Evolutionary conservation across 2,888 invertebrate genomes (phyloP), one percentile per base, ranked within the genome.

Genomic region (Psylliodes chrysocephalus): DNA sequence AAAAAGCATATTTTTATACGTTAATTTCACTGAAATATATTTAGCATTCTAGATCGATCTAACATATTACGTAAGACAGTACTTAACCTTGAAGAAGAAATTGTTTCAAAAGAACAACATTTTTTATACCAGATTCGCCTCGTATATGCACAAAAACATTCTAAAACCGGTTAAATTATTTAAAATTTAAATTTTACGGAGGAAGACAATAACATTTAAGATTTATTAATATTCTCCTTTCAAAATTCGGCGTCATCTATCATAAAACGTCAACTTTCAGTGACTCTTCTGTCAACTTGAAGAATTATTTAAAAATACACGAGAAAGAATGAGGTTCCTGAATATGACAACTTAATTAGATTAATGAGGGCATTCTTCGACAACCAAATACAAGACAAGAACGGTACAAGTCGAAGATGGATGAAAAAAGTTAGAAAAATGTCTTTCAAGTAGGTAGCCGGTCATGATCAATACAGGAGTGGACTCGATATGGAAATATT

Each of bases 281-380:
- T 33, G 33, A 33, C 33, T 33, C 33, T 33, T 33, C 33, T 33
- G 33, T 33, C 33, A 33, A 33, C 33, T 33, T 33, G 33, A 33
- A 33, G 33, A 33, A 33, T 33, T 33, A 33, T 33, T 33, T 33
- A 33, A 33, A n/a, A 33, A 33, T 33, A 33, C 33, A 33, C n/a
- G 33, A 10, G 33, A 33, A 22, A 33, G 33, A 33, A 33, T 33
- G 33, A 33, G 33, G 33, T 33, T 33, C 52, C 15, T 44, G 17
- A 55, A 44, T 17, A 44, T 10, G 17, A 55, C 15, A 42, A 17
- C 54, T 54, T 44, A 44, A 55, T 55, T 44, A 55, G 15, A 28
- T 5, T 14, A 55, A 55, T 12, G 51, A n/a, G 30, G 4, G 5
- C 6, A 28, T 49, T 49, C 17, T n/a, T 25, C 15, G 1, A 15